phyloP scores from a whole-genome alignment of 2,113 vertebrate species.

The Rhizomys pruinosus region DNA sequence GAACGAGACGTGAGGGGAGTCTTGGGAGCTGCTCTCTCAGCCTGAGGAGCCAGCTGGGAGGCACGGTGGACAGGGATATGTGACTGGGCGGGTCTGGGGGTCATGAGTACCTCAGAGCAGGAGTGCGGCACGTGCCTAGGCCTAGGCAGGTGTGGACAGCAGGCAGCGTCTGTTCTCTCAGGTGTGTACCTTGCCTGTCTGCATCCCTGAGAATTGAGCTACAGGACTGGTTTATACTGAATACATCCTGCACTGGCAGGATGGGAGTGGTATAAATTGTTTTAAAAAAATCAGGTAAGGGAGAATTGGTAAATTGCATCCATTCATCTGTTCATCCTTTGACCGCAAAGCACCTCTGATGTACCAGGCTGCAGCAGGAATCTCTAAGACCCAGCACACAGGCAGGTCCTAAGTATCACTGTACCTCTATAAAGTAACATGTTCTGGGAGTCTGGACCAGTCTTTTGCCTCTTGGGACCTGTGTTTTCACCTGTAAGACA shows the following conservation, averaged over 20 bases:
- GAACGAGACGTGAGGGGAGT: not conserved
- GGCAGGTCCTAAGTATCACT: not conserved
- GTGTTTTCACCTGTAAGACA: not conserved
- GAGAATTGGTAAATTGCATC: not conserved
- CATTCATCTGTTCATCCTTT: not conserved
- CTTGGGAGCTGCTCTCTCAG: not conserved
- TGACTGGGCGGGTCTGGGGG: not conserved
- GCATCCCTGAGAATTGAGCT: slow-evolving; percentile 3
- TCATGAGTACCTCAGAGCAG: not conserved
- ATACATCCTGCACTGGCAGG: not conserved
- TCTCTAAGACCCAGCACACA: not conserved
- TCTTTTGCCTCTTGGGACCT: not conserved
- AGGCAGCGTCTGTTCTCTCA: not conserved
- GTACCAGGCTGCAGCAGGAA: not conserved
- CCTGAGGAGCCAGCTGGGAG: not conserved
- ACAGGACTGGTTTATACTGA: slow-evolving; percentile 39
- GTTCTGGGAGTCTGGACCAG: not conserved
- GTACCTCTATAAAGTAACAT: not conserved
- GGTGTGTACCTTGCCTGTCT: not conserved
- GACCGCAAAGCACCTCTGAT: no score
- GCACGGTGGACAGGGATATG: not conserved
- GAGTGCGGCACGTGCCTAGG: not conserved
- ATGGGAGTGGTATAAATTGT: not conserved
- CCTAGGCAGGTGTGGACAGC: not conserved
- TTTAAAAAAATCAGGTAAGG: not conserved